Base-by-base conservation (phyloP, 2,113 vertebrate species). In the Mohoua ochrocephala region DNA sequence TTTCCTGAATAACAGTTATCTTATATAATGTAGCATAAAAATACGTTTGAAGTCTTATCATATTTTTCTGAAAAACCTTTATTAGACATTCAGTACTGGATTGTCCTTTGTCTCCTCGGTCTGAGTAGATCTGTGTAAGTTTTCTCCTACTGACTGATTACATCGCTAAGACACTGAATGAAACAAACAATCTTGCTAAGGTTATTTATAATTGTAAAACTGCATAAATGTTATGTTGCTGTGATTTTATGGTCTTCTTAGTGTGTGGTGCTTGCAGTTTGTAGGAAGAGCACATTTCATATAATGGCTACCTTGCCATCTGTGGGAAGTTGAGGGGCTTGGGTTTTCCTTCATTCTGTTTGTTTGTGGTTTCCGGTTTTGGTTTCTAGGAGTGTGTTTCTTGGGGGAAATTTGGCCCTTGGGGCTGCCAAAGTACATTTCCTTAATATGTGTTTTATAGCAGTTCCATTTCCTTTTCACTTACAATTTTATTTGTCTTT, bases 401-500 rank as follows among this genome's bases (percentile, higher is more conserved):
- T 60, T 19, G 22, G 35, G 31, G 10, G 5, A 85, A 91, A 87
- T 57, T 37, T 65, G 53, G 27, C 57, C 65, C 74, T 56, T 71
- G 57, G 39, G 69, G 13, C 45, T 94, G 52, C 20, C 81, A 81
- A 71, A 96, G 33, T 75, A 44, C 60, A 59, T 92, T 95, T 75
- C 39, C 41, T 90, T 92, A 84, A 68, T n/a, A 76, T 17, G 41
- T 33, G 45, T 70, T 91, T 92, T 71, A 76, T 47, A 73, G 35
- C 21, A 33, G 23, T 44, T 89, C 54, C 5, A 18, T 87, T 94
- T 87, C 70, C 33, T 91, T 95, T 82, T 85, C 53, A 82, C 70
- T 87, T 84, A 42, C 35, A 49, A 49, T 95, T 94, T 95, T 91
- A 76, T 89, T 94, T 82, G n/a, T 20, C n/a, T 67, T 84, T 94